Conservation (phyloP, 2,797 vertebrate species). For the Alectoris magna region DNA sequence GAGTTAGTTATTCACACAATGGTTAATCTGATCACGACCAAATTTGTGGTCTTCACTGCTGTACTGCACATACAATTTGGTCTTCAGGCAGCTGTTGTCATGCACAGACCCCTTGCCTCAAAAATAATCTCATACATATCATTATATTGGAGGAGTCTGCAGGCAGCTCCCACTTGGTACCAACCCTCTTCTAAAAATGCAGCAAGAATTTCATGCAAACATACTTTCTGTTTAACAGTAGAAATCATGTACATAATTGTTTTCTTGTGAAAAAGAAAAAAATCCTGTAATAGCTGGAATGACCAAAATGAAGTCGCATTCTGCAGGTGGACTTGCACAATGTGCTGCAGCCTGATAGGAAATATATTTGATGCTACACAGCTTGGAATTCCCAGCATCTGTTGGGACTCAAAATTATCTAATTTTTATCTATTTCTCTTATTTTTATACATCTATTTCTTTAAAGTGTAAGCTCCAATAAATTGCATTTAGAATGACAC, state of each 20-base stretch:
- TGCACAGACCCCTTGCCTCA: background rate
- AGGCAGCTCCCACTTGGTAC: background rate
- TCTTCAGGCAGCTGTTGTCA: background rate
- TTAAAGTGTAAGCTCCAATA: background rate
- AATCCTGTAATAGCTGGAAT: fast-evolving
- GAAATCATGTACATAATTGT: background rate
- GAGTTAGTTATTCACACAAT: background rate
- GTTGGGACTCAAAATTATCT: background rate
- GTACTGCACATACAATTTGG: fast-evolving
- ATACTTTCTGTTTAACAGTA: background rate
- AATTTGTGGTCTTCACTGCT: background rate
- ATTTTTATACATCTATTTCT: background rate
- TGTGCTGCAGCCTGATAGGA: background rate
- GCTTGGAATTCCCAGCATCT: background rate
- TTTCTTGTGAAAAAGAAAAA: background rate
- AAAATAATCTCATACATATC: background rate
- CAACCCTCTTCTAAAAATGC: background rate
- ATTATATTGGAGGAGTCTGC: background rate
- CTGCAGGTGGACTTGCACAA: fast-evolving
- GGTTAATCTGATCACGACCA: background rate
- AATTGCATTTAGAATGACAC: background rate
- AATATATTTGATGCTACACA: background rate
- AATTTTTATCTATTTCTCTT: background rate
- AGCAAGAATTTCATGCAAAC: background rate
- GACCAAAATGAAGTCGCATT: background rate